phyloP scores from a whole-genome alignment of 1,140 invertebrate genomes.

The Trachelipus rathkii region DNA sequence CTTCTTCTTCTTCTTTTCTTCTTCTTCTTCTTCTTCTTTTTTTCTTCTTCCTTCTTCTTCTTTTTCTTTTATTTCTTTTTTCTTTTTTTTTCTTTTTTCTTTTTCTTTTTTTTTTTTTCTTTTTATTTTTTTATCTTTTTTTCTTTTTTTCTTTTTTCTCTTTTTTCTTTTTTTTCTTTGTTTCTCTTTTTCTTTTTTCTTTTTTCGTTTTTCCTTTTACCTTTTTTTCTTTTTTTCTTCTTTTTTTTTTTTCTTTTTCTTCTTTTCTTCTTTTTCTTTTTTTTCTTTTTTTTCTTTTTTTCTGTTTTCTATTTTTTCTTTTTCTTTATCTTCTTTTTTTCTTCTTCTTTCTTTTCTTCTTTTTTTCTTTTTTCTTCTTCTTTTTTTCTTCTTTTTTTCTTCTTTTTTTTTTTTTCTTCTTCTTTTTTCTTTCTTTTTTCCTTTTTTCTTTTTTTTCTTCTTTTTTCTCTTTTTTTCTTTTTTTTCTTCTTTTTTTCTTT shows the following conservation, averaged over 20 bases:
- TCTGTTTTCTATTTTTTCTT: no score
- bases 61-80: neutral
- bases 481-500: neutral
- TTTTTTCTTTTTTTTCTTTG: neutral
- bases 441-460: neutral
- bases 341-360: neutral
- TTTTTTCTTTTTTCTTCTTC: neutral
- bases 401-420: neutral
- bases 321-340: neutral
- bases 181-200: neutral
- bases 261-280: neutral
- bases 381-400: neutral
- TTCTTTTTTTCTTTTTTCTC: neutral
- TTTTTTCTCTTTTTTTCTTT: neutral
- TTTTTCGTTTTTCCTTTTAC: neutral
- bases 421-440: neutral
- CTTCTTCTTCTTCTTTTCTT: neutral
- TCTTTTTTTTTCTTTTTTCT: constrained; percentile 10
- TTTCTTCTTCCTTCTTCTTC: neutral
- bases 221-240: neutral
- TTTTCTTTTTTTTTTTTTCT: neutral
- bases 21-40: neutral
- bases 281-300: no score
- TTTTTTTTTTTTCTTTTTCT: neutral
- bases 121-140: neutral